phyloP scores from a whole-genome alignment of 2,888 invertebrate genomes.

The Leucophenga maculata region DNA sequence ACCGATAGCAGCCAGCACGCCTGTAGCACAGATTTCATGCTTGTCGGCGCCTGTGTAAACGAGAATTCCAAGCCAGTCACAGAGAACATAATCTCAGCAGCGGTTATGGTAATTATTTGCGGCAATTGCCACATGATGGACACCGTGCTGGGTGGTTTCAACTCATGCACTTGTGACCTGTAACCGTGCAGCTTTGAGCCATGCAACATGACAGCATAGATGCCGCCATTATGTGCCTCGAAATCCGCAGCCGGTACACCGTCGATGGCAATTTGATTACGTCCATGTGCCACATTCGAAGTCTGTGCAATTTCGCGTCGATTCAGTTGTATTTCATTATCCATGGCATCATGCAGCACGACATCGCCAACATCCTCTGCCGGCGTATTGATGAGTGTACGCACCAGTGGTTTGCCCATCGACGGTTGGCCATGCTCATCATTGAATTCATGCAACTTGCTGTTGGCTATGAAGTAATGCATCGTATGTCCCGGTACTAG shows the following conservation, averaged over 20 bases:
- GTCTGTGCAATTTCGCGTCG: background rate
- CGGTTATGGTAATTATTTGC: slow-evolving; percentile 92
- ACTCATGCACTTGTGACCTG: slow-evolving; percentile 48
- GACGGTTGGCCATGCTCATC: slow-evolving; percentile 50
- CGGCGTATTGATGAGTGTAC: slow-evolving; percentile 65
- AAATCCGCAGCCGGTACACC: slow-evolving; percentile 53
- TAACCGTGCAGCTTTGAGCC: slow-evolving; percentile 69
- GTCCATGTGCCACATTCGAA: slow-evolving; percentile 47
- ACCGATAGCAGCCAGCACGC: slow-evolving; percentile 95
- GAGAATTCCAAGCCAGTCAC: slow-evolving; percentile 97
- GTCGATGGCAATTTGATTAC: slow-evolving; percentile 48
- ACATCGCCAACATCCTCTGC: slow-evolving; percentile 38
- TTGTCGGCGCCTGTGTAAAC: slow-evolving; percentile 92
- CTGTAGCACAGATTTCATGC: slow-evolving; percentile 95
- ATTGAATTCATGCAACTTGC: slow-evolving; percentile 52
- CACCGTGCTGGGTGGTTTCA: slow-evolving; percentile 80
- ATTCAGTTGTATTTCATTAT: background rate
- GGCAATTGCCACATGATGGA: slow-evolving; percentile 88
- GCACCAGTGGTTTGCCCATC: slow-evolving; percentile 64
- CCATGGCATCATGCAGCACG: slow-evolving; percentile 40
- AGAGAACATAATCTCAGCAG: slow-evolving; percentile 96
- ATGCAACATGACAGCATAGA: slow-evolving; percentile 75
- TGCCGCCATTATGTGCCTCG: slow-evolving; percentile 77
- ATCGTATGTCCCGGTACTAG: slow-evolving; percentile 58
- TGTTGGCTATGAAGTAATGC: slow-evolving; percentile 62